Conservation (phyloP, 1,140 invertebrate species). For the Vanessa atalanta region DNA sequence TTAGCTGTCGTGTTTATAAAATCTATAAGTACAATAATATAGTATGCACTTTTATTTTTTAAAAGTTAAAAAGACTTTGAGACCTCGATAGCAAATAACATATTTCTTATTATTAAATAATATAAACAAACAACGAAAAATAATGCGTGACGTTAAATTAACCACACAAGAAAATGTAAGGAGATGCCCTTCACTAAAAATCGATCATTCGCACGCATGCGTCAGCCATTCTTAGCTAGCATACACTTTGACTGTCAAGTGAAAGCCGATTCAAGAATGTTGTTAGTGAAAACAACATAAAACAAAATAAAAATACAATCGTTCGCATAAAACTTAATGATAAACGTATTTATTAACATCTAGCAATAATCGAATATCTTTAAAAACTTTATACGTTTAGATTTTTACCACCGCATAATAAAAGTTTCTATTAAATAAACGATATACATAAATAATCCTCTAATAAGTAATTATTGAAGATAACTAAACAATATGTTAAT, state of each 20-base stretch:
- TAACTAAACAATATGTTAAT: too few species aligned
- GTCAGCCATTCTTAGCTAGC: conserved; percentile 38
- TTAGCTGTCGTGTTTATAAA: too few species aligned
- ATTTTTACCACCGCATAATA: too few species aligned
- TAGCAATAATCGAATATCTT: not conserved
- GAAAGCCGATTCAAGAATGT: conserved; percentile 48
- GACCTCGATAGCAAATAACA: too few species aligned
- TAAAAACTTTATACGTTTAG: not conserved
- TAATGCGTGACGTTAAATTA: not conserved
- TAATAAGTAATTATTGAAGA: too few species aligned
- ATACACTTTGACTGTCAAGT: conserved; percentile 52
- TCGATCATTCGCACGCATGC: conserved; percentile 67
- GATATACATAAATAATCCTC: too few species aligned
- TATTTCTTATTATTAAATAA: too few species aligned
- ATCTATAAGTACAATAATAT: too few species aligned
- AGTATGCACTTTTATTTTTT: too few species aligned
- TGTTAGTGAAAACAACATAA: conserved; percentile 40
- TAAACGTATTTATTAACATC: not conserved
- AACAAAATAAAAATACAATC: not conserved
- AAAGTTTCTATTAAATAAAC: too few species aligned
- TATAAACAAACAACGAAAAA: too few species aligned
- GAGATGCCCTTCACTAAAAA: conserved; percentile 57
- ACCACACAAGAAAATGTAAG: not conserved
- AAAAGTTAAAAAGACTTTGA: too few species aligned
- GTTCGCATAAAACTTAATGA: not conserved